Base-by-base conservation (phyloP, 2,113 vertebrate species). In the Dipodomys spectabilis region DNA sequence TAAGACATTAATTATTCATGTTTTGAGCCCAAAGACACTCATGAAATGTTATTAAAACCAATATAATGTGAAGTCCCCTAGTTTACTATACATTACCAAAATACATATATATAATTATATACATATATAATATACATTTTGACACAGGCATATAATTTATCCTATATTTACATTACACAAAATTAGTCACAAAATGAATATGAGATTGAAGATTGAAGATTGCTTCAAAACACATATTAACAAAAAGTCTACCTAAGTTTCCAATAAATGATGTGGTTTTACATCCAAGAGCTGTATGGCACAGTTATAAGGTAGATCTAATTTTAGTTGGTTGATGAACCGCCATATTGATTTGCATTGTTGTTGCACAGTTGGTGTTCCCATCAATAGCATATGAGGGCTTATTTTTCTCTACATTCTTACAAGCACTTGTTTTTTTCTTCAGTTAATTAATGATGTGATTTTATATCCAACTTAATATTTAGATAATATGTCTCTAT, bases 1-100 rank as follows among this genome's bases (percentile, higher is more conserved):
- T 95, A 91, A 96, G 94, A 79, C 28, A 96, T 88, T 62, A 92
- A 94, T 93, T 94, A 96, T 95, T 96, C 77, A 95, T 83, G 13
- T 82, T 74, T 82, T 82, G 75, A 86, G 39, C 64, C 65, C 82
- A 88, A 94, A 79, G 69, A 82, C 49, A 49, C 39, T 88, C 68
- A 73, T 77, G 53, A 30, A 93, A 83, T 75, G 88, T 82, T 93
- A 91, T 90, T 93, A 93, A 27, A 91, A 22, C 30, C 73, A 91
- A 91, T 89, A 86, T 35, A 94, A 95, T 84, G 53, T 89, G n/a
- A 93, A 72, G 77, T 86, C 7, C 60, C 68, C 10, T 90, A 72
- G 32, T 84, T 80, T 91, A 83, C 4, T 82, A 88, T 74, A 72
- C 82, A 74, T 44, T 74, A 64, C 74, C 74, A 88, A 67, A 83